phyloP scores from a whole-genome alignment of 1,140 invertebrate genomes.

The Drosophila nigrodunni region DNA sequence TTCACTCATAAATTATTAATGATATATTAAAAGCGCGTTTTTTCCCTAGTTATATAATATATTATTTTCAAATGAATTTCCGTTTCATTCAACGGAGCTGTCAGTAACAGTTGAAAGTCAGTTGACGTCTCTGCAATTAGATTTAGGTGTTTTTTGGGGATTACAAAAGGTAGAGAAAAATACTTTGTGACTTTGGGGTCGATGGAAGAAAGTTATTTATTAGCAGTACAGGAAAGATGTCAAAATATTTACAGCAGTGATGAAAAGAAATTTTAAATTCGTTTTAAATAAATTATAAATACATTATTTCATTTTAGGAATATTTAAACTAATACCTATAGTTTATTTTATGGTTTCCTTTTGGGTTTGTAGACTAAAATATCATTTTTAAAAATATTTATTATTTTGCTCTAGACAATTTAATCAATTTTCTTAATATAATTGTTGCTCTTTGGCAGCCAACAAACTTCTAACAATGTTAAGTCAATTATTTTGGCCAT shows the following conservation, averaged over 20 bases:
- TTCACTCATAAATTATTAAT: conserved; percentile 80
- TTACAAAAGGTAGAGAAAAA: conserved; percentile 9
- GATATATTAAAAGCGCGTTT: conserved; percentile 59
- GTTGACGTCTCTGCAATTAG: conserved; percentile 40
- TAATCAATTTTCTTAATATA: background rate
- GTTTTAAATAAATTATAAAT: background rate
- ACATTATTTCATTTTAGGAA: background rate
- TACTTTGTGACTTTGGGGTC: background rate
- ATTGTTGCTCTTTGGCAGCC: background rate
- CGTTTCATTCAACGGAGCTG: conserved; percentile 27
- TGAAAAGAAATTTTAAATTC: background rate
- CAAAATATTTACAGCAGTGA: background rate
- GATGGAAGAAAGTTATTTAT: background rate
- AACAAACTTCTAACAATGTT: background rate
- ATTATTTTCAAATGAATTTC: conserved; percentile 25
- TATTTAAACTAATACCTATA: background rate
- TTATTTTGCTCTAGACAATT: background rate
- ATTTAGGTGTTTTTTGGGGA: conserved; percentile 8
- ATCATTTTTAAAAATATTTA: background rate
- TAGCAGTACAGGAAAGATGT: background rate
- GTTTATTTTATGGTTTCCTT: background rate
- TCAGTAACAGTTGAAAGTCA: conserved; percentile 50
- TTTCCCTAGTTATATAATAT: conserved; percentile 7
- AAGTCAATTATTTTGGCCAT: conserved; percentile 33
- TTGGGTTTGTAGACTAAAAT: no score